Conservation (phyloP, 2,888 invertebrate genomes). For the Tetranychus truncatus region DNA sequence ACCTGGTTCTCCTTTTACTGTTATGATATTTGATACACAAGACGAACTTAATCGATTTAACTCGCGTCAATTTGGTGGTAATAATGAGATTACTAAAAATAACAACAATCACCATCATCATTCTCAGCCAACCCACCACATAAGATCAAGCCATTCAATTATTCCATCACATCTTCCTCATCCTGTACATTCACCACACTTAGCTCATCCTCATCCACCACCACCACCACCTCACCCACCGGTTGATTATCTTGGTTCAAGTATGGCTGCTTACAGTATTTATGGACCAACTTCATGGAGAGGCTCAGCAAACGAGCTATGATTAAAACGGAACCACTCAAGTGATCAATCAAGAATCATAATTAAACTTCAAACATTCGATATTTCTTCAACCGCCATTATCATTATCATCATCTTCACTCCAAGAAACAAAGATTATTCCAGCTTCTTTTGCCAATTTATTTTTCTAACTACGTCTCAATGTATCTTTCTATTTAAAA, state of each 20-base stretch:
- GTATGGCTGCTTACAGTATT: conserved; percentile 32
- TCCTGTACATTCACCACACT: conserved; percentile 16
- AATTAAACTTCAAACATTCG: not conserved
- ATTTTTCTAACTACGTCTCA: not conserved
- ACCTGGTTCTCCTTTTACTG: conserved; percentile 92
- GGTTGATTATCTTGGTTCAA: conserved; percentile 23
- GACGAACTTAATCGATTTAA: conserved; percentile 54
- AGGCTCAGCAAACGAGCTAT: conserved; percentile 39
- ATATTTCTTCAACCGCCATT: not conserved
- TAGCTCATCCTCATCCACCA: conserved; percentile 8
- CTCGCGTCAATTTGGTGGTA: not conserved
- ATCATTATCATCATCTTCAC: not conserved
- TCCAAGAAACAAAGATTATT: not conserved
- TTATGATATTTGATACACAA: conserved; percentile 97
- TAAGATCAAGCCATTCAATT: not conserved
- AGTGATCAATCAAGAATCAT: not conserved
- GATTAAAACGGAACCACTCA: conserved; percentile 12
- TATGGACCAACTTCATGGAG: conserved; percentile 42
- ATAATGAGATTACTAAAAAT: not conserved
- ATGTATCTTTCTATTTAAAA: too few species aligned
- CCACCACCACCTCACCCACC: conserved; percentile 12
- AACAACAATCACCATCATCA: not conserved
- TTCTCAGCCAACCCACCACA: not conserved
- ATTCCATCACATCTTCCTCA: conserved; percentile 14
- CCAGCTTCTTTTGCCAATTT: not conserved